A percentile compares a stretch with the other conserved stretches of the same genome.
These are phyloP conservation scores for Dendroctonus valens DNA, from an alignment of 1,140 invertebrate genomes.

Conservation along the genomic window DNA sequence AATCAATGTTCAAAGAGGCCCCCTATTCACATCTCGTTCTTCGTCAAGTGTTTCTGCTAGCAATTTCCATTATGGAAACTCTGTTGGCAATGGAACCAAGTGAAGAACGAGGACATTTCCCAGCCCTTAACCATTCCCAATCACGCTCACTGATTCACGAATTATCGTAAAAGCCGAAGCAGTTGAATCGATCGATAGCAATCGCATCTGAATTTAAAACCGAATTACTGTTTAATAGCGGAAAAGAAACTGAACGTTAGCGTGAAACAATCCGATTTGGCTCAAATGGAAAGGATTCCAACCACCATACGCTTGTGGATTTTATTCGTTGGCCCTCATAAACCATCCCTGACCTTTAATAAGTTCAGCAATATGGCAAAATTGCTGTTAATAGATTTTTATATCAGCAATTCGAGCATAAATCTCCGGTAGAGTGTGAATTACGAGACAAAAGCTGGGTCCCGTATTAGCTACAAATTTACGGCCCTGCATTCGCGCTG, in stretches of 20 bases:
- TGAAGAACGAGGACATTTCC: too few species aligned
- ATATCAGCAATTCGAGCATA: conserved; percentile 17
- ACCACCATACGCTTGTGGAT: too few species aligned
- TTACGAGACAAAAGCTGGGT: conserved; percentile 22
- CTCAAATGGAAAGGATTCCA: too few species aligned
- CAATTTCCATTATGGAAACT: too few species aligned
- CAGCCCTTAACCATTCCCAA: background rate
- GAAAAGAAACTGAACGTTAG: conserved; percentile 3
- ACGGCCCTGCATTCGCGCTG: conserved; percentile 18
- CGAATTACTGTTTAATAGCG: conserved; percentile 19
- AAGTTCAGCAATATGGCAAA: too few species aligned
- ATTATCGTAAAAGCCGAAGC: conserved; percentile 7
- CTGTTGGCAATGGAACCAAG: too few species aligned
- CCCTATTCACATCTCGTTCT: too few species aligned
- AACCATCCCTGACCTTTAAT: too few species aligned
- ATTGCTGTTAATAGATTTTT: conserved; percentile 16
- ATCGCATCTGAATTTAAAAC: conserved; percentile 18
- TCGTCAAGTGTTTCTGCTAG: too few species aligned
- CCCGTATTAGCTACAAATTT: conserved; percentile 19
- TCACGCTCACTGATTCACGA: conserved; percentile 2
- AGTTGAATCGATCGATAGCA: conserved; percentile 10
- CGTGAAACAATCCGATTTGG: too few species aligned
- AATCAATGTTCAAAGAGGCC: too few species aligned
- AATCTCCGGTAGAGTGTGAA: conserved; percentile 16
- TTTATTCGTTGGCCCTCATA: too few species aligned